Evolutionary conservation across 2,113 vertebrate genomes (phyloP).

Genomic region (Bothrops jararaca): DNA sequence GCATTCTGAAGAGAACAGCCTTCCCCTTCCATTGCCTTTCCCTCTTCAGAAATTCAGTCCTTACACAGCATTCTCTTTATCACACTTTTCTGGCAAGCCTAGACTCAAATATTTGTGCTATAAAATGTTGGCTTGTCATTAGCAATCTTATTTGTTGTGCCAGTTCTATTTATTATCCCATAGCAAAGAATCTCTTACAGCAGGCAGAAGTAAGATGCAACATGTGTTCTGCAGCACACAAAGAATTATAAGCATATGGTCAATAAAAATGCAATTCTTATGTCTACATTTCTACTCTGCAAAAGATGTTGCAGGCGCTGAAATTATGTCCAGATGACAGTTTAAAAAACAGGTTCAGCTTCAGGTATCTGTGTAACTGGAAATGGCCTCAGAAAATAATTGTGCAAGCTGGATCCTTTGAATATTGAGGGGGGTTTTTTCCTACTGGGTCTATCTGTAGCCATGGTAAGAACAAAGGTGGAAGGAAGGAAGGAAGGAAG

Average conservation of each 20-base stretch:
- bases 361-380: background rate
- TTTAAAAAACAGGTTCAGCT: constrained; percentile 2
- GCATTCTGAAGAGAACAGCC: constrained; percentile 11
- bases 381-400: background rate
- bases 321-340: constrained; percentile 28
- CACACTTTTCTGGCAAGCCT: constrained; percentile 23
- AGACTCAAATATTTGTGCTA: constrained; percentile 30
- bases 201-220: constrained; percentile 40
- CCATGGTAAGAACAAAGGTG: background rate
- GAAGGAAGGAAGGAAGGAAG: background rate
- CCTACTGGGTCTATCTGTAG: background rate
- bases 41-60: constrained; percentile 42
- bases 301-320: constrained; percentile 13
- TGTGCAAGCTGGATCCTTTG: background rate
- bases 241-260: constrained; percentile 54
- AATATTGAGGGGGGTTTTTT: background rate
- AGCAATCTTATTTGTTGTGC: constrained; percentile 49
- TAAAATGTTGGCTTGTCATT: constrained; percentile 38
- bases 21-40: constrained; percentile 32
- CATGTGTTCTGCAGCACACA: constrained; percentile 41
- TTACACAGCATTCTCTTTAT: constrained; percentile 22
- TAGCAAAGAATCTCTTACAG: constrained; percentile 55
- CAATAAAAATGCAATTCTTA: constrained; percentile 56
- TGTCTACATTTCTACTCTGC: constrained; percentile 31
- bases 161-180: constrained; percentile 53